phyloP scores from a whole-genome alignment of 2,797 vertebrate genomes.

The Sebastes hopkinsi region DNA sequence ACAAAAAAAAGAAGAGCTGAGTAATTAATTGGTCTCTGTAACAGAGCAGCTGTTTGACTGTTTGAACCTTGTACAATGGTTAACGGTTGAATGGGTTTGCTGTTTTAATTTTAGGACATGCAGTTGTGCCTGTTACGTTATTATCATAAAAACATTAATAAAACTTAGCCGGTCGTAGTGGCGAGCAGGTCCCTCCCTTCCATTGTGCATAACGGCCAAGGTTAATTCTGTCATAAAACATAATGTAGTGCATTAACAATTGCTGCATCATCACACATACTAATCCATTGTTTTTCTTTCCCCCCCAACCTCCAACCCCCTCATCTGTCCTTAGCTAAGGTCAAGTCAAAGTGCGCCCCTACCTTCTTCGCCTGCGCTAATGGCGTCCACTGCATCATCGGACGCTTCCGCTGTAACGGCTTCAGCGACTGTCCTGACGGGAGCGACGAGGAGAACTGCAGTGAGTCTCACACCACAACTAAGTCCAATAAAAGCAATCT shows the following conservation, averaged over 20 bases:
- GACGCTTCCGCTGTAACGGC: constrained; percentile 95
- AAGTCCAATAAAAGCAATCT: background rate
- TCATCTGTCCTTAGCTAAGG: constrained; percentile 83
- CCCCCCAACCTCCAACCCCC: background rate
- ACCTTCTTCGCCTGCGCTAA: constrained; percentile 95
- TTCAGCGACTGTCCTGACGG: constrained; percentile 95
- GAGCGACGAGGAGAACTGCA: constrained; percentile 98
- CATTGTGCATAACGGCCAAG: constrained; percentile 21
- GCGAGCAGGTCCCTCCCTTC: background rate
- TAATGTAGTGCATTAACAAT: constrained; percentile 24
- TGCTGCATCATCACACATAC: constrained; percentile 6
- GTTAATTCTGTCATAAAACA: constrained; percentile 40
- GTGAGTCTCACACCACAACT: constrained; percentile 83
- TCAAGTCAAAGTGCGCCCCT: constrained; percentile 91
- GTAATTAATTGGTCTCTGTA: constrained; percentile 28
- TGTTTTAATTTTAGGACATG: constrained; percentile 3
- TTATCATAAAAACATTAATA: background rate
- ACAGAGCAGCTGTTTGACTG: constrained; percentile 10
- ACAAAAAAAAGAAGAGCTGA: constrained; percentile 9
- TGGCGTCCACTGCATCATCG: constrained; percentile 96
- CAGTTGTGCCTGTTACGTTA: background rate
- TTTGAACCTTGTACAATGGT: constrained; percentile 19
- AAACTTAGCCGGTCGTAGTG: background rate
- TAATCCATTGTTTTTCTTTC: constrained; percentile 46
- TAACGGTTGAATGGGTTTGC: background rate